Evolutionary conservation across 2,888 invertebrate species (phyloP).

Genomic region (Patella depressa): DNA sequence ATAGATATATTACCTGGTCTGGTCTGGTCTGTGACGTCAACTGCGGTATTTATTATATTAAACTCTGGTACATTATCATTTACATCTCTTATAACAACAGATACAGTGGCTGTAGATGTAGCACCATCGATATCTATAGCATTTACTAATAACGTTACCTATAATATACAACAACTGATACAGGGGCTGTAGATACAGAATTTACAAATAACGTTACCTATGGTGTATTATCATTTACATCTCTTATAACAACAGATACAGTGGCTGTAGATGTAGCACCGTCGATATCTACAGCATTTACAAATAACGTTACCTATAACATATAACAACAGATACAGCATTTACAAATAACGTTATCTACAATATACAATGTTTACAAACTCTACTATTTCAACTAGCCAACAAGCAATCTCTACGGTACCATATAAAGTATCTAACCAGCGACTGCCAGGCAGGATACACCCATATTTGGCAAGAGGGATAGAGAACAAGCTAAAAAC

Average conservation of each 20-base stretch:
- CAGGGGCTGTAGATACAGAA: too few species aligned
- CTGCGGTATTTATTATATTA: neutral
- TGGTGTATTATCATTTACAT: too few species aligned
- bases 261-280: neutral
- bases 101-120: neutral
- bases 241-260: neutral
- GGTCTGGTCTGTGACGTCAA: neutral
- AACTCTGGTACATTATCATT: neutral
- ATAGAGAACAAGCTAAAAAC: too few species aligned
- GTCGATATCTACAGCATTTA: slow-evolving; percentile 1
- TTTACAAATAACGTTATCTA: too few species aligned
- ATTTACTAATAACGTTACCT: neutral
- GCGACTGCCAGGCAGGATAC: too few species aligned
- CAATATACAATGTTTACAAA: too few species aligned
- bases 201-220: too few species aligned
- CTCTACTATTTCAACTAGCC: too few species aligned
- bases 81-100: neutral
- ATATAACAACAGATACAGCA: neutral
- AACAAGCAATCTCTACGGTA: too few species aligned
- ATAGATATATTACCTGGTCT: neutral
- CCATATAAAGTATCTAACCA: too few species aligned
- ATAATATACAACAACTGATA: neutral
- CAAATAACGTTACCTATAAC: neutral
- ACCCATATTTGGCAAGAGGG: too few species aligned
- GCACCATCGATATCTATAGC: slow-evolving; percentile 4